phyloP scores from a whole-genome alignment of 2,113 vertebrate species.

The Cryptoleucopteryx plumbea region DNA sequence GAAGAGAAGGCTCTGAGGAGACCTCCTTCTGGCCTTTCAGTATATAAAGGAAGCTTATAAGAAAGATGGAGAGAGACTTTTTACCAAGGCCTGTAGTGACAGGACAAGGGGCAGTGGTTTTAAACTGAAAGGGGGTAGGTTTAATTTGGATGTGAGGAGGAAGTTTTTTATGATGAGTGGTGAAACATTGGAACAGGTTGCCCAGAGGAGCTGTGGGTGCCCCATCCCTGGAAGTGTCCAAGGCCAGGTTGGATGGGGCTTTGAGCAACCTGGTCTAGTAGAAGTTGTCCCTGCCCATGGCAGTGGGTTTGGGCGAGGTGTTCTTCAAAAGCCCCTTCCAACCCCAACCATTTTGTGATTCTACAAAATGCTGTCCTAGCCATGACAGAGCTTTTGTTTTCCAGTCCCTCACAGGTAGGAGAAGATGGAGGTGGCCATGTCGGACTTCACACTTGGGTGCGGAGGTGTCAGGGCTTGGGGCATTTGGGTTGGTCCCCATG shows the following conservation, averaged over 20 bases:
- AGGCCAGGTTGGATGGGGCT: background rate
- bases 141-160: background rate
- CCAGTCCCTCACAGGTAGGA: background rate
- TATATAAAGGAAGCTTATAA: background rate
- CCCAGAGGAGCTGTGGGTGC: background rate
- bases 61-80: background rate
- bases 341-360: background rate
- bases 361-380: background rate
- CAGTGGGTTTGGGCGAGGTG: background rate
- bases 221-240: background rate
- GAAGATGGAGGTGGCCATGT: background rate
- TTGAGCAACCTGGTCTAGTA: background rate
- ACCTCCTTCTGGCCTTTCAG: background rate
- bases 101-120: background rate
- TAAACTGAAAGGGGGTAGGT: background rate
- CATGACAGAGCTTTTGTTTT: background rate
- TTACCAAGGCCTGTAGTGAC: background rate
- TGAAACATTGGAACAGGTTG: background rate
- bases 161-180: background rate
- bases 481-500: background rate
- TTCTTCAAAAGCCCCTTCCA: background rate
- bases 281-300: background rate
- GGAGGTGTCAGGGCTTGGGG: background rate
- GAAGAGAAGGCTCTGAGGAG: background rate
- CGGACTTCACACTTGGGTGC: background rate